Evolutionary conservation across 2,888 invertebrate genomes (phyloP), one percentile per base, ranked within the genome.

Genomic region (Phragmatobia fuliginosa): DNA sequence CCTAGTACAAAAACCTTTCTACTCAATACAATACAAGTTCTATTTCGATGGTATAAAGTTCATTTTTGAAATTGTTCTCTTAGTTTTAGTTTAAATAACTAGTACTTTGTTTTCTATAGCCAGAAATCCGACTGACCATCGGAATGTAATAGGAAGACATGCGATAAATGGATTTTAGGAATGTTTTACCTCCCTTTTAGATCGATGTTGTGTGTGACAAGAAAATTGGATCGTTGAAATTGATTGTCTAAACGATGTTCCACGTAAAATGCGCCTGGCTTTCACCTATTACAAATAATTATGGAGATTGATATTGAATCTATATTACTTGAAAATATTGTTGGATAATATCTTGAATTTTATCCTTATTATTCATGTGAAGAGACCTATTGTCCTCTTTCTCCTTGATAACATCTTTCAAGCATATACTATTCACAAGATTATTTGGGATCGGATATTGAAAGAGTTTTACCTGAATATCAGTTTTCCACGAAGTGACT

Each of bases 1-100:
- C 49, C 63, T 45, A 36, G 72, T 70, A 74, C 70, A 73, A 73
- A 72, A 61, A 58, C 32, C 4, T 60, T 21, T 33, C 32, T 36
- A 49, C 32, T n/a, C 5, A 56, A 68, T 62, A 33, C 3, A 71
- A 74, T 66, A 59, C 45, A 25, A 58, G 38, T 68, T 61, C 5
- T 71, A 62, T 61, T 1, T 0, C 7, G 0, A 1, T 0, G 21
- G 16, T 5, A 41, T 58, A 67, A 1, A 36, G 71, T 72, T 14
- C 49, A 56, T 60, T 71, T 73, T 73, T 32, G 11, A 4, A 16
- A 56, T 21, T 3, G 1, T 21, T 11, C 38, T 0, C 1, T 14
- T 18, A 59, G 68, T 61, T 72, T 66, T 64, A n/a, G 72, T 71
- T 25, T 18, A 11, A 16, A 28, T 21, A 67, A 33, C 33, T 58